Conservation (phyloP, 2,797 vertebrate species). For the Pristis pectinata region DNA sequence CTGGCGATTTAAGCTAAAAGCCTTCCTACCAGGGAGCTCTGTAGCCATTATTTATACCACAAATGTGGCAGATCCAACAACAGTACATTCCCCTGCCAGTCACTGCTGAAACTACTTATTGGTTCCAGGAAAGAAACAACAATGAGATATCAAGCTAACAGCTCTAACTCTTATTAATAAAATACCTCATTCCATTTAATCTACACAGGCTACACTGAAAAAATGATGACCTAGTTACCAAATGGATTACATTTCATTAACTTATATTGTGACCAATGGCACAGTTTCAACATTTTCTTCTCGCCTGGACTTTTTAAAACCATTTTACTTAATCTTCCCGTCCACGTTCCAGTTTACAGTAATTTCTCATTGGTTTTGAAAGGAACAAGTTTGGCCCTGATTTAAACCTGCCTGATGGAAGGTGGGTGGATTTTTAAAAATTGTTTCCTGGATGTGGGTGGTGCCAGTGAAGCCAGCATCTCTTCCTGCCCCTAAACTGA, state of each 20-base stretch:
- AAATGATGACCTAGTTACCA: not conserved
- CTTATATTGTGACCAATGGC: not conserved
- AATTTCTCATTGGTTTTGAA: not conserved
- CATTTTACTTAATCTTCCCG: not conserved
- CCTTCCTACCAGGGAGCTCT: not conserved
- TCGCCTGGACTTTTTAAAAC: not conserved
- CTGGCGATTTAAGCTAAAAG: conserved; percentile 45
- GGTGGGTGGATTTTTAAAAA: not conserved
- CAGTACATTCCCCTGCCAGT: not conserved
- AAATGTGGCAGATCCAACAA: conserved; percentile 17
- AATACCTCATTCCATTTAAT: not conserved
- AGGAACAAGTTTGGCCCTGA: not conserved
- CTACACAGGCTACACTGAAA: not conserved
- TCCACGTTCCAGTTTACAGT: not conserved
- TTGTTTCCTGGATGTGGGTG: too few species aligned
- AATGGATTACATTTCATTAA: not conserved
- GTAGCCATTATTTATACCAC: conserved; percentile 18
- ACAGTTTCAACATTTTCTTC: not conserved
- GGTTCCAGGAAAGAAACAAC: not conserved
- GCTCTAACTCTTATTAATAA: not conserved
- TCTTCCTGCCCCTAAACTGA: too few species aligned
- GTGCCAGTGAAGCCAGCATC: too few species aligned
- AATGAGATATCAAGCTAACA: not conserved
- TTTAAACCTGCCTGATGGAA: not conserved
- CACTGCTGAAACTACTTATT: not conserved